Conservation (phyloP, 2,113 vertebrate genomes). For the Pomatostomus ruficeps region DNA sequence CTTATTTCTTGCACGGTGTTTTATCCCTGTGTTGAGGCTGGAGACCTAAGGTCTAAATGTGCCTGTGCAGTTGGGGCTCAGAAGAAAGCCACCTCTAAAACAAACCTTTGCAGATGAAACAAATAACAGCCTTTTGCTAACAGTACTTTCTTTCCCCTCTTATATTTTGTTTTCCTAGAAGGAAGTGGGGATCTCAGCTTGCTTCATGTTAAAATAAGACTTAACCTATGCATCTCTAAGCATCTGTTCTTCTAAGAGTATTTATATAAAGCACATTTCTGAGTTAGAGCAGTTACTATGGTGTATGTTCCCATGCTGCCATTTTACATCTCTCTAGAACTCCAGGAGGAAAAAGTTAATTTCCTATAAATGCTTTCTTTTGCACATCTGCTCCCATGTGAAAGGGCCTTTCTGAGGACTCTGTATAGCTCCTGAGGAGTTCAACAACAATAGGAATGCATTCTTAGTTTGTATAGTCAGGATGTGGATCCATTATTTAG, state of each 20-base stretch:
- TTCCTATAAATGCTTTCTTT: slow-evolving; percentile 12
- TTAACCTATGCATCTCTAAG: background rate
- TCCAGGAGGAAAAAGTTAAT: background rate
- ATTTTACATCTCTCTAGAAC: slow-evolving; percentile 17
- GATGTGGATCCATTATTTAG: slow-evolving; percentile 48
- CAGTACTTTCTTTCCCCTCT: background rate
- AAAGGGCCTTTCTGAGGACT: slow-evolving; percentile 4
- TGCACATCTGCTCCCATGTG: background rate
- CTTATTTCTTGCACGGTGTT: background rate
- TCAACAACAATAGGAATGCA: slow-evolving; percentile 13
- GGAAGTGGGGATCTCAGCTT: background rate
- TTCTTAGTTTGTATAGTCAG: slow-evolving; percentile 15
- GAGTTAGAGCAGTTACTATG: background rate
- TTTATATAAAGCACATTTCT: background rate
- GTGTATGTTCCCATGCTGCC: background rate
- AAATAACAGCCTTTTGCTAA: background rate
- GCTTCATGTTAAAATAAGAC: background rate
- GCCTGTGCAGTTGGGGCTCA: background rate
- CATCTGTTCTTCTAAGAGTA: background rate
- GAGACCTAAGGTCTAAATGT: background rate
- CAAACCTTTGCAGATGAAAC: background rate
- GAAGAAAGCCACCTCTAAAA: background rate
- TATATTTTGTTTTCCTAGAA: background rate
- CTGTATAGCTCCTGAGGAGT: background rate
- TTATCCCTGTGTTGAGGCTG: background rate